phyloP scores from a whole-genome alignment of 2,797 vertebrate genomes.

The Bradypodion ventrale region DNA sequence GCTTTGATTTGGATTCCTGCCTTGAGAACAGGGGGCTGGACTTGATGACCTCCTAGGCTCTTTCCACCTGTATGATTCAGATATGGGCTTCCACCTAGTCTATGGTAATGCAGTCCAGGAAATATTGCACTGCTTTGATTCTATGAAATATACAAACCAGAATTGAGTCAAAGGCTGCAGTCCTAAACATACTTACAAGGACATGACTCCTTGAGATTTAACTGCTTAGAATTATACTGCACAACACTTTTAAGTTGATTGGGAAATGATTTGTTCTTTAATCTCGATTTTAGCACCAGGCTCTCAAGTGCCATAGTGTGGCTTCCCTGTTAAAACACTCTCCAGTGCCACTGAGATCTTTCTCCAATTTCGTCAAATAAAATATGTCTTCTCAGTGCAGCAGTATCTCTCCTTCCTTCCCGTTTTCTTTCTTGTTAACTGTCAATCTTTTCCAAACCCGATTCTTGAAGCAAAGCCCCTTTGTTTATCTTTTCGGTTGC shows the following conservation, averaged over 20 bases:
- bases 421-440: constrained; percentile 43
- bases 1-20: too few species aligned
- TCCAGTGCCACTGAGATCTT: constrained; percentile 39
- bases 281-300: background rate
- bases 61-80: background rate
- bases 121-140: background rate
- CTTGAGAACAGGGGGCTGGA: too few species aligned
- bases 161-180: background rate
- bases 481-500: constrained; percentile 44
- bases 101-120: background rate
- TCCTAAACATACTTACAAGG: background rate
- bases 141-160: background rate
- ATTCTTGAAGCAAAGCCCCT: constrained; percentile 19
- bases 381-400: constrained; percentile 42
- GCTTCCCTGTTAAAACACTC: constrained; percentile 3
- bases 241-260: background rate
- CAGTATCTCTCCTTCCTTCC: constrained; percentile 25
- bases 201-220: background rate
- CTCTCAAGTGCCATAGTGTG: background rate
- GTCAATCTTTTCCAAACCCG: constrained; percentile 44
- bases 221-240: background rate
- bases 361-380: constrained; percentile 32
- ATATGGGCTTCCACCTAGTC: background rate
- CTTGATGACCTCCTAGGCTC: too few species aligned
- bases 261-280: background rate